phyloP scores from a whole-genome alignment of 2,113 vertebrate genomes.

The Platanista minor region DNA sequence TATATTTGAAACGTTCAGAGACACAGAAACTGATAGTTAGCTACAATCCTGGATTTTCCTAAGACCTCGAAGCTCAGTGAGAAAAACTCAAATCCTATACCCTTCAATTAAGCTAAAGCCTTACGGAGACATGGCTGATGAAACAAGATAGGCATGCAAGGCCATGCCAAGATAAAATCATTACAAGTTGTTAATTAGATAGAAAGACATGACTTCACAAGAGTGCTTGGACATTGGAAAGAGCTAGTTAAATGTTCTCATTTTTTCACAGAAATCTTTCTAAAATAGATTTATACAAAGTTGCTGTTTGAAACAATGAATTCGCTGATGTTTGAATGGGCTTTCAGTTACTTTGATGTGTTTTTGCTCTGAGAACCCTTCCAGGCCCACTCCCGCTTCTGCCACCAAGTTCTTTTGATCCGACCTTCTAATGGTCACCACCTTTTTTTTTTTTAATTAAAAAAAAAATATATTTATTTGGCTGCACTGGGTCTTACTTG shows the following conservation, averaged over 20 bases:
- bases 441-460: not conserved
- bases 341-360: not conserved
- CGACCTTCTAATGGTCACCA: not conserved
- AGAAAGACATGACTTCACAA: not conserved
- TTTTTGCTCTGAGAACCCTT: not conserved
- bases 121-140: not conserved
- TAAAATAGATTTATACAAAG: not conserved
- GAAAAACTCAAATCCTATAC: not conserved
- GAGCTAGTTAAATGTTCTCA: not conserved
- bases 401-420: not conserved
- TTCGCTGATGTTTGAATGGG: not conserved
- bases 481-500: no score
- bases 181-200: not conserved
- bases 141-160: not conserved
- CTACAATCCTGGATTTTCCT: not conserved
- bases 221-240: not conserved
- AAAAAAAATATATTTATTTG: no score
- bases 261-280: not conserved
- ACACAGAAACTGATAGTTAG: not conserved
- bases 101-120: not conserved
- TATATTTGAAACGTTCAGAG: not conserved
- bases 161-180: not conserved
- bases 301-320: not conserved
- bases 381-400: no score
- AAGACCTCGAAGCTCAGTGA: not conserved